A percentile compares a stretch with the other conserved stretches of the same genome.
Conservation (phyloP, 1,140 invertebrate genomes). For the Apis cerana region DNA sequence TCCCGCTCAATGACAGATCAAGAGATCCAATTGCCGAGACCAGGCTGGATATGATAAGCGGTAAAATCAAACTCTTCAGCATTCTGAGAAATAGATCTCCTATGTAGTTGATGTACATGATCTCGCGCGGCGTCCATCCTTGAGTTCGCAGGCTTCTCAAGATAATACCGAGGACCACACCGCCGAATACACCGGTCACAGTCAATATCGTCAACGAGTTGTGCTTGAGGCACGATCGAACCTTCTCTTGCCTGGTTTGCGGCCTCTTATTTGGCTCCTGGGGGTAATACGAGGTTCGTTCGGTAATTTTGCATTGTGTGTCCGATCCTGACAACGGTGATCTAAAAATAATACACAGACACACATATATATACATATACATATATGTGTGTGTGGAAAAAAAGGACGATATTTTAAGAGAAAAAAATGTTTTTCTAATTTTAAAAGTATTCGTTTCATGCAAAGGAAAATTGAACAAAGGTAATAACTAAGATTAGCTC, state of each 20-base stretch:
- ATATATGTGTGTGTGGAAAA: too few species aligned
- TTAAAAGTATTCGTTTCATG: too few species aligned
- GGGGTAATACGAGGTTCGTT: constrained; percentile 75
- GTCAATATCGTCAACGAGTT: constrained; percentile 94
- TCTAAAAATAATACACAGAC: constrained; percentile 58
- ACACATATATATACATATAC: too few species aligned
- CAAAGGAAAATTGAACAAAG: too few species aligned
- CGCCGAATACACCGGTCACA: constrained; percentile 90
- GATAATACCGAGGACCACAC: constrained; percentile 89
- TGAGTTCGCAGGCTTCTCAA: constrained; percentile 83
- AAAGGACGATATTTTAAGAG: neutral
- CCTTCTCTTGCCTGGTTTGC: constrained; percentile 65
- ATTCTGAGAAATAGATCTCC: constrained; percentile 91
- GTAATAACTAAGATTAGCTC: too few species aligned
- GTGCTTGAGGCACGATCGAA: constrained; percentile 83
- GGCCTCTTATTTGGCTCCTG: constrained; percentile 75
- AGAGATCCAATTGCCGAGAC: constrained; percentile 88
- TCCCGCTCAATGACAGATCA: constrained; percentile 85
- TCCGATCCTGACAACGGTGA: constrained; percentile 77
- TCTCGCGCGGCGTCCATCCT: constrained; percentile 87
- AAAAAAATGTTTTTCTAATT: too few species aligned
- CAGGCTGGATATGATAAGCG: constrained; percentile 88
- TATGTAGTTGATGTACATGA: constrained; percentile 95
- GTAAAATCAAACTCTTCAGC: constrained; percentile 88
- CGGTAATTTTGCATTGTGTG: constrained; percentile 67